A percentile compares a stretch with the other conserved stretches of the same genome.
phyloP scores from a whole-genome alignment of 64 coral and sea anemone genomes.

The Porites australiensis region DNA sequence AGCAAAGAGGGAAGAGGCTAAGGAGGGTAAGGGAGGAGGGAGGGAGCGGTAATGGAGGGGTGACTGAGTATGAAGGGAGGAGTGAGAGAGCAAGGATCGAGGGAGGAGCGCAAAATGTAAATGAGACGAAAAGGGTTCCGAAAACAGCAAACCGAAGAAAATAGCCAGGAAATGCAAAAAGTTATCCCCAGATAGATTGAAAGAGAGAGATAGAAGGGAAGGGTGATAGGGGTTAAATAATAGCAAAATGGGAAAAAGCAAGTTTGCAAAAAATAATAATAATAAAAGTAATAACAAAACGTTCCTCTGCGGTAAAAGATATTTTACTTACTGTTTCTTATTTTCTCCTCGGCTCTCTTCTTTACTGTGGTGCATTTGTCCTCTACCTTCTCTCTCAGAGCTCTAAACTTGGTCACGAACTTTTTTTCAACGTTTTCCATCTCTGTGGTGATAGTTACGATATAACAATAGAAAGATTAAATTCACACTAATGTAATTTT shows the following conservation, averaged over 20 bases:
- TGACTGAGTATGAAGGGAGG: not conserved
- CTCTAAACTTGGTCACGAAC: not conserved
- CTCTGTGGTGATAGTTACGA: too few relatives aligned
- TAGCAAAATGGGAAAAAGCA: too few relatives aligned
- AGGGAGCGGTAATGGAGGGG: not conserved
- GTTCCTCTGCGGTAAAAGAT: too few relatives aligned
- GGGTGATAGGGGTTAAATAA: too few relatives aligned
- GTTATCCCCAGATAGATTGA: not conserved
- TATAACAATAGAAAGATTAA: too few relatives aligned
- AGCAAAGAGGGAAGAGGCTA: not conserved
- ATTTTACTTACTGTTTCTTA: not conserved
- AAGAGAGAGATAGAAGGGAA: not conserved
- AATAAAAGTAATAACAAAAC: too few relatives aligned
- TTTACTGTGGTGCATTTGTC: not conserved
- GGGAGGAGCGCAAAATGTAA: not conserved
- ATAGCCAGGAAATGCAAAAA: too few relatives aligned
- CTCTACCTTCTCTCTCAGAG: not conserved
- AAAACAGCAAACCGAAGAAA: too few relatives aligned
- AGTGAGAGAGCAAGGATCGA: not conserved
- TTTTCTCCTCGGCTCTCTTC: not conserved
- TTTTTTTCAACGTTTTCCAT: too few relatives aligned
- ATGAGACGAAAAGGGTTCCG: not conserved
- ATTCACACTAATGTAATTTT: too few relatives aligned
- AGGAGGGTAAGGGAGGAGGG: not conserved
- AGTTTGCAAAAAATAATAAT: too few relatives aligned